These are phyloP conservation scores for Pterobdella sp. DNA, from an alignment of 2,888 invertebrate genomes.

Conservation along the genomic window DNA sequence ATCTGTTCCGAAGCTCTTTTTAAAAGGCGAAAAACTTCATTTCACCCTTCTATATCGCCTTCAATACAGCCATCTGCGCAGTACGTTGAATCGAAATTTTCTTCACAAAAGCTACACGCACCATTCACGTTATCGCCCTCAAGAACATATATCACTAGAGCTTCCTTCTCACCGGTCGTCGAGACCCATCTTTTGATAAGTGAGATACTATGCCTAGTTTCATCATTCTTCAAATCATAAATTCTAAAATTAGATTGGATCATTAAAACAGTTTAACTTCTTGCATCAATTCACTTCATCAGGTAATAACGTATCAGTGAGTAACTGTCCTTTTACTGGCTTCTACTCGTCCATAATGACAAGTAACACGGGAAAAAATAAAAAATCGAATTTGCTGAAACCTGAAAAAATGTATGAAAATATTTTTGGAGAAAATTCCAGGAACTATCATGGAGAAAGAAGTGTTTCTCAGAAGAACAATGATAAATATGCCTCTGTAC, in stretches of 20 bases:
- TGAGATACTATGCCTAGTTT: too few relatives aligned
- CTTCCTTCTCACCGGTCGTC: not conserved
- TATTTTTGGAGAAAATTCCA: too few relatives aligned
- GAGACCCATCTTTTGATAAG: not conserved
- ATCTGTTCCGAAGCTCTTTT: constrained; percentile 1
- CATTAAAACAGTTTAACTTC: too few relatives aligned
- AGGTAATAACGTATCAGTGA: not conserved
- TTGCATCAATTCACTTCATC: too few relatives aligned
- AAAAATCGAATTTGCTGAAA: too few relatives aligned
- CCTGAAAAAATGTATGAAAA: not conserved
- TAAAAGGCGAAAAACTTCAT: not conserved
- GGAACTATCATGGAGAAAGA: too few relatives aligned
- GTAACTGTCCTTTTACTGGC: constrained; percentile 6
- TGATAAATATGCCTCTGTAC: too few relatives aligned
- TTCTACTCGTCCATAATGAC: not conserved
- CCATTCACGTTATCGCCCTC: not conserved
- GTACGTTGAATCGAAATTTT: not conserved
- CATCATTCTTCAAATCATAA: too few relatives aligned
- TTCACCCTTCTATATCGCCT: not conserved
- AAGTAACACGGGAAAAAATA: not conserved
- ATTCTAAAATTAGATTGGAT: too few relatives aligned
- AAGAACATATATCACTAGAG: not conserved
- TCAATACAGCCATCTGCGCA: not conserved
- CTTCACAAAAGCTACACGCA: not conserved
- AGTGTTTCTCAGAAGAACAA: too few relatives aligned